phyloP scores from a whole-genome alignment of 92 coral and sea anemone species.

The Phenganax marumi region DNA sequence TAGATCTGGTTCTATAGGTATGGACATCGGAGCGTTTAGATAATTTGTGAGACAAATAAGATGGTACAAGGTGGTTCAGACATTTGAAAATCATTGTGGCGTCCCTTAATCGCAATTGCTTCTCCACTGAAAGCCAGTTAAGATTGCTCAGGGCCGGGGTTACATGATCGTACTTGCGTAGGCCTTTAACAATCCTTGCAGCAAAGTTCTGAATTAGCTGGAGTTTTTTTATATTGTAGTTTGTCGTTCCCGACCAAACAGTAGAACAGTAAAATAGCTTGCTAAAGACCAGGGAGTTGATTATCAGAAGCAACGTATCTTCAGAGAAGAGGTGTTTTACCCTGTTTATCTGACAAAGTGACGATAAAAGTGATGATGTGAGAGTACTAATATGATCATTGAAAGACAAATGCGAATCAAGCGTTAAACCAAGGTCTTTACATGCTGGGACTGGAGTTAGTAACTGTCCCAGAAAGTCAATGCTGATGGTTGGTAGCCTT shows the following conservation, averaged over 20 bases:
- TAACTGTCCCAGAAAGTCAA: not conserved
- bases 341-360: slow-evolving; percentile 52
- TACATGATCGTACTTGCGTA: slow-evolving; percentile 53
- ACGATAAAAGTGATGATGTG: slow-evolving; percentile 46
- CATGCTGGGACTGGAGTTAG: slow-evolving; percentile 11
- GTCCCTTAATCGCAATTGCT: slow-evolving; percentile 12
- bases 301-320: slow-evolving; percentile 23
- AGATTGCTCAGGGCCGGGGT: slow-evolving; percentile 45
- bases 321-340: slow-evolving; percentile 53
- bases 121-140: slow-evolving; percentile 41
- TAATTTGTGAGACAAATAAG: no score
- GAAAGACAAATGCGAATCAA: not conserved
- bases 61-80: no score
- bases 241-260: slow-evolving; percentile 50
- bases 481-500: slow-evolving; percentile 20
- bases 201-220: slow-evolving; percentile 61
- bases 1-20: no score
- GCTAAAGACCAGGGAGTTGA: slow-evolving; percentile 52
- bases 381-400: slow-evolving; percentile 9
- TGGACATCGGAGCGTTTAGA: no score
- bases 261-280: slow-evolving; percentile 61
- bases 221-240: slow-evolving; percentile 42
- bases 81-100: no score
- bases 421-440: slow-evolving; percentile 35
- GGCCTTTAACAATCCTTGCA: slow-evolving; percentile 45